phyloP scores from a whole-genome alignment of 2,888 invertebrate species.

The Tachina fera region DNA sequence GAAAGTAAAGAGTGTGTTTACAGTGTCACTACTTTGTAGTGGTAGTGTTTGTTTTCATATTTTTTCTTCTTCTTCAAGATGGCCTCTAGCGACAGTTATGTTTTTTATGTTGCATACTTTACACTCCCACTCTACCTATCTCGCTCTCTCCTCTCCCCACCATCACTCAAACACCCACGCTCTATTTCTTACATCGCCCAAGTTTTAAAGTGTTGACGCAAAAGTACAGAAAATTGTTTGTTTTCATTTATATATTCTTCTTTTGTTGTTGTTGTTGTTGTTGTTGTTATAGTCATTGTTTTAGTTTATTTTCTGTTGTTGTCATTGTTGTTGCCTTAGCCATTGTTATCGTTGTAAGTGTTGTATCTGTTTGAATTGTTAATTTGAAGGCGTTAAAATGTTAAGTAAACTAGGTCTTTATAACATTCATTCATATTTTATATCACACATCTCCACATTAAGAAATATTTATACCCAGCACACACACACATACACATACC shows the following conservation, averaged over 20 bases:
- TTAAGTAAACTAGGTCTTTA: conserved; percentile 71
- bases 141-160: neutral
- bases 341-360: conserved; percentile 38
- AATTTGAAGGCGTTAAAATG: conserved; percentile 71
- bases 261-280: neutral
- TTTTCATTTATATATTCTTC: conserved; percentile 28
- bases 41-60: conserved; percentile 49
- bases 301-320: conserved; percentile 15
- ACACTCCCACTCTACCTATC: neutral
- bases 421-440: conserved; percentile 69
- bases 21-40: conserved; percentile 53
- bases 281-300: conserved; percentile 33
- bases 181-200: neutral
- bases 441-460: conserved; percentile 48
- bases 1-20: conserved; percentile 42
- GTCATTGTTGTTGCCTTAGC: conserved; percentile 31
- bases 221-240: conserved; percentile 67
- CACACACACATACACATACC: neutral
- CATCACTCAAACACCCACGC: neutral
- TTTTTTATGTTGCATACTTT: conserved; percentile 11
- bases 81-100: conserved; percentile 70
- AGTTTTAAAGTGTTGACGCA: conserved; percentile 68
- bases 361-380: conserved; percentile 71
- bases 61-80: conserved; percentile 40
- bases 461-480: conserved; percentile 30